phyloP scores from a whole-genome alignment of 2,888 invertebrate species.

The Himalopsyche tibetana region DNA sequence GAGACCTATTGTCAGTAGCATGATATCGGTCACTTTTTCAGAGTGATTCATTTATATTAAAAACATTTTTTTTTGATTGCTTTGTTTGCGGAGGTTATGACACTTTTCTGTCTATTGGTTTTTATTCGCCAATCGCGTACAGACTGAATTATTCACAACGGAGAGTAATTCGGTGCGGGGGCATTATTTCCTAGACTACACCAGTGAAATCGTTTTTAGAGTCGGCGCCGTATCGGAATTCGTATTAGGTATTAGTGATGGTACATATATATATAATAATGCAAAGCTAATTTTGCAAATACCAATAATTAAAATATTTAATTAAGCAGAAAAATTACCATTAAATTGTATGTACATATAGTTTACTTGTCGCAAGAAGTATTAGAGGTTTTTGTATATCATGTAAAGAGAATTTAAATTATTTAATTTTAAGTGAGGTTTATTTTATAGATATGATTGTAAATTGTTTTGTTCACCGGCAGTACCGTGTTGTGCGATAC shows the following conservation, averaged over 20 bases:
- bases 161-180: not conserved
- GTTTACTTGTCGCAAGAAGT: constrained; percentile 35
- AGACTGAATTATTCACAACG: not conserved
- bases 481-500: not conserved
- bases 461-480: not conserved
- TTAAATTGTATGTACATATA: constrained; percentile 28
- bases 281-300: constrained; percentile 41
- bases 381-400: constrained; percentile 42
- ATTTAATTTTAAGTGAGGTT: constrained; percentile 12
- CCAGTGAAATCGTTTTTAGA: constrained; percentile 31
- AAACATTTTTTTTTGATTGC: not conserved
- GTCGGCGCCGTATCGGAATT: constrained; percentile 6
- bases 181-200: not conserved
- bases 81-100: not conserved
- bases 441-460: not conserved
- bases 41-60: not conserved
- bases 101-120: not conserved
- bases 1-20: not conserved
- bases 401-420: constrained; percentile 41
- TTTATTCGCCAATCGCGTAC: not conserved
- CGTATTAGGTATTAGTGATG: not conserved
- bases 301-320: constrained; percentile 22
- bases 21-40: not conserved
- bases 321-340: constrained; percentile 18
- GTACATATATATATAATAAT: not conserved